Conservation (phyloP, 2,113 vertebrate species). For the Sisor rabdophorus region DNA sequence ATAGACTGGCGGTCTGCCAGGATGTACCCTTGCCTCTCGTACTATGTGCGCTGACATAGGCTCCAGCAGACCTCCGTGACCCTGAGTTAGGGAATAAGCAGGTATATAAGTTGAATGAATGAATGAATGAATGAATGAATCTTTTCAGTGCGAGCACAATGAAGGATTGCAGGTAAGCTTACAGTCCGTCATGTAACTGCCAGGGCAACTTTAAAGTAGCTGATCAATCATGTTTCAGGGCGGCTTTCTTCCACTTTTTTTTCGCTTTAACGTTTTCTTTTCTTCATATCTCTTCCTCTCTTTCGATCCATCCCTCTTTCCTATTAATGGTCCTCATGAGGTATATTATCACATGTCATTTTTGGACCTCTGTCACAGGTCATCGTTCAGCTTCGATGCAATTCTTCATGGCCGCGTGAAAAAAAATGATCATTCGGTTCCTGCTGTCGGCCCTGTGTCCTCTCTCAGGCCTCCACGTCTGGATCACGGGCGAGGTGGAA, state of each 20-base stretch:
- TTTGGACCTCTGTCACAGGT: neutral
- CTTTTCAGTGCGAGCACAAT: no score
- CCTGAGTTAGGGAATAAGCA: no score
- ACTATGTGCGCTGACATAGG: no score
- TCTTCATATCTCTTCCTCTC: neutral
- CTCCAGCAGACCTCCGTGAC: no score
- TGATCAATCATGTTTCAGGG: no score
- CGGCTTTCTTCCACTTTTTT: no score
- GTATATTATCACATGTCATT: neutral
- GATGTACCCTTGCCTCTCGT: no score
- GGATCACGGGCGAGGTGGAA: conserved; percentile 5
- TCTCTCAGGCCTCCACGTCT: conserved; percentile 7
- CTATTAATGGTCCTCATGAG: neutral
- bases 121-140: no score
- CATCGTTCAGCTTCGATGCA: neutral
- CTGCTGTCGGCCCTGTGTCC: neutral
- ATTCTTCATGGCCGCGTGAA: neutral
- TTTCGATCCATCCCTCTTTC: neutral
- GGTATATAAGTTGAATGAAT: no score
- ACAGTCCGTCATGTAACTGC: no score
- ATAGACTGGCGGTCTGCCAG: no score
- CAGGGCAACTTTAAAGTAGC: neutral
- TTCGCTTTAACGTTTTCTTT: neutral
- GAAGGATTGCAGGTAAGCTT: no score
- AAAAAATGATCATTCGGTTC: neutral